Percentiles rank a stretch among this genome's conserved stretches.
phyloP scores from a whole-genome alignment of 2,888 invertebrate species.

The Smittia aterrima region DNA sequence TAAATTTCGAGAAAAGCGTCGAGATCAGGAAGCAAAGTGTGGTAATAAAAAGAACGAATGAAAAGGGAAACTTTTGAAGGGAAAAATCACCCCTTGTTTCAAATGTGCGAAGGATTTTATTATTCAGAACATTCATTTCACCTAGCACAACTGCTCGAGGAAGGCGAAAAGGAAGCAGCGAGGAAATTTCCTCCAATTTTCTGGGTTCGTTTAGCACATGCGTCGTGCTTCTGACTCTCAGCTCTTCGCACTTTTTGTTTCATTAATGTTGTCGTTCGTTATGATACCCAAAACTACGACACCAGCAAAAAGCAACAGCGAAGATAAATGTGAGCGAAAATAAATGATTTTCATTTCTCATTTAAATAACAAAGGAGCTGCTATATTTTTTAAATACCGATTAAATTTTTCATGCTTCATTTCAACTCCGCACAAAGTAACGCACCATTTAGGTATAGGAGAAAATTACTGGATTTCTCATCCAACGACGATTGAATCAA shows the following conservation, averaged over 20 bases:
- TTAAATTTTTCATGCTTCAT: slow-evolving; percentile 33
- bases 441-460: neutral
- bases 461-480: neutral
- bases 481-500: neutral
- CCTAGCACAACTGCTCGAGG: slow-evolving; percentile 3
- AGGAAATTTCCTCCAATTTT: slow-evolving; percentile 34
- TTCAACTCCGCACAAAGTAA: neutral
- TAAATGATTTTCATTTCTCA: slow-evolving; percentile 32
- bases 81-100: slow-evolving; percentile 38
- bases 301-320: neutral
- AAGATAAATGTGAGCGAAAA: slow-evolving; percentile 15
- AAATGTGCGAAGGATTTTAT: slow-evolving; percentile 38
- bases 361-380: slow-evolving; percentile 33
- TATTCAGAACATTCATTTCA: slow-evolving; percentile 36
- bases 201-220: slow-evolving; percentile 29
- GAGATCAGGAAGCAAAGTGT: slow-evolving; percentile 28
- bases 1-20: neutral
- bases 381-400: neutral
- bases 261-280: slow-evolving; percentile 8
- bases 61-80: neutral
- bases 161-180: neutral
- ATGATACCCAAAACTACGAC: neutral
- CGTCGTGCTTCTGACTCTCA: neutral
- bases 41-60: slow-evolving; percentile 17
- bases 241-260: neutral